Base-by-base conservation (phyloP, 1,140 invertebrate species). In the Odontomachus brunneus region DNA sequence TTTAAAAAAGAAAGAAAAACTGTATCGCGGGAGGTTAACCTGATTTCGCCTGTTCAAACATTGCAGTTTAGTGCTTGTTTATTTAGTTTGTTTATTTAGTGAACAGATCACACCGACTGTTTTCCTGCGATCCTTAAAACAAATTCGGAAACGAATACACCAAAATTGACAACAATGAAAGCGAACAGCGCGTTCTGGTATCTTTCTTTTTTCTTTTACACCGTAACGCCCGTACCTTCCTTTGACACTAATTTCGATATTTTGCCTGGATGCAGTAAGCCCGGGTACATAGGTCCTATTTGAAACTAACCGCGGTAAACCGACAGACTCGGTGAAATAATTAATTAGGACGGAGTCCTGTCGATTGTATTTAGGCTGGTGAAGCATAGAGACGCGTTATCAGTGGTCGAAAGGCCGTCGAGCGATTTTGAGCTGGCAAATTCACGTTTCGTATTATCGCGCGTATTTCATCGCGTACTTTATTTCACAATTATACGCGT, bases 261-360 rank as follows among this genome's bases (percentile, higher is more conserved):
- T 53, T 76, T 11, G 5, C 48, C 44, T n/a, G 51, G 19, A 63
- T 65, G 44, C 51, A 53, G 19, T 53, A 53, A 76, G 19, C 62
- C 15, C 48, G 60, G 19, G 66, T 53, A 53, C 19, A 76, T 53
- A 76, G 49, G 22, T 19, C 44, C 53, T 53, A 48, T 76, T 76
- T 66, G 44, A 66, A 76, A 74, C 73, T 82, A 78, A 63, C 80
- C 57, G 76, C 49, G 76, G 87, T 82, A 84, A 84, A 83, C 82
- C 88, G 83, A 87, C 84, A 88, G 82, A 88, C 84, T 84, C 78
- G 49, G 72, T 65, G 78, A 88, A 87, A 88, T 89, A 89, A 88
- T 87, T 89, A 89, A 88, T 89, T 89, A 84, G 82, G 62, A 81
- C 59, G 73, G n/a, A n/a, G 60, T 53, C 76, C 59, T 74, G 60